Evolutionary conservation across 2,888 invertebrate species (phyloP).

Genomic region (Teleogryllus oceanicus): DNA sequence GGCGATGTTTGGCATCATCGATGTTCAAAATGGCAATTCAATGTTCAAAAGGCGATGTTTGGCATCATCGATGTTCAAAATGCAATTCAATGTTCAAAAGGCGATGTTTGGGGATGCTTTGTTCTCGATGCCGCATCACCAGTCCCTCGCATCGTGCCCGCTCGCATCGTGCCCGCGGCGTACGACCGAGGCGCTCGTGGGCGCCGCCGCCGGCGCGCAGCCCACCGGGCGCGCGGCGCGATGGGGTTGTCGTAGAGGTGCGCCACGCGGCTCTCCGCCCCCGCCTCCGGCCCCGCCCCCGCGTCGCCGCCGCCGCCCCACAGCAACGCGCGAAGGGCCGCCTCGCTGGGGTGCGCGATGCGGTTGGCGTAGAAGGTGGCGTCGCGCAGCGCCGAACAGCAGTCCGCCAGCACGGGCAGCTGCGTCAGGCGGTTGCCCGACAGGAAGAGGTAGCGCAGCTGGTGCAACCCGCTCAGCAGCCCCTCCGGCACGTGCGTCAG

Average conservation of each 20-base stretch:
- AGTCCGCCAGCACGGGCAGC: not conserved
- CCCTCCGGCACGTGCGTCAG: not conserved
- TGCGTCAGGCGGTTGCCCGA: not conserved
- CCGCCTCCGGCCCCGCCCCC: not conserved
- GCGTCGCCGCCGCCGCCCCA: not conserved
- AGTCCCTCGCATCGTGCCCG: too few relatives aligned
- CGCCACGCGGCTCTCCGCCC: not conserved
- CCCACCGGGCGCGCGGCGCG: not conserved
- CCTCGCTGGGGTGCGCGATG: not conserved
- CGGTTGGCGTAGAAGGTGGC: not conserved
- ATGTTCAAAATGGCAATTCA: too few relatives aligned
- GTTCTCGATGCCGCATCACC: too few relatives aligned
- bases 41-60: too few relatives aligned
- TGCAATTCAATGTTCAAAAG: too few relatives aligned
- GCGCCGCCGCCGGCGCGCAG: not conserved
- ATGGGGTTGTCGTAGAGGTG: not conserved
- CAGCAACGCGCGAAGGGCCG: not conserved
- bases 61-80: too few relatives aligned
- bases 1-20: too few relatives aligned
- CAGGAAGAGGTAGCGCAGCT: not conserved
- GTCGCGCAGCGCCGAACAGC: not conserved
- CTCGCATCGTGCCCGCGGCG: too few relatives aligned
- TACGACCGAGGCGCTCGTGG: too few relatives aligned
- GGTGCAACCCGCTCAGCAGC: not conserved
- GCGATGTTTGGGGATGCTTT: too few relatives aligned